Evolutionary conservation across 2,888 invertebrate species (phyloP), one percentile per base, ranked within the genome.

Genomic region (Zygaena filipendulae): DNA sequence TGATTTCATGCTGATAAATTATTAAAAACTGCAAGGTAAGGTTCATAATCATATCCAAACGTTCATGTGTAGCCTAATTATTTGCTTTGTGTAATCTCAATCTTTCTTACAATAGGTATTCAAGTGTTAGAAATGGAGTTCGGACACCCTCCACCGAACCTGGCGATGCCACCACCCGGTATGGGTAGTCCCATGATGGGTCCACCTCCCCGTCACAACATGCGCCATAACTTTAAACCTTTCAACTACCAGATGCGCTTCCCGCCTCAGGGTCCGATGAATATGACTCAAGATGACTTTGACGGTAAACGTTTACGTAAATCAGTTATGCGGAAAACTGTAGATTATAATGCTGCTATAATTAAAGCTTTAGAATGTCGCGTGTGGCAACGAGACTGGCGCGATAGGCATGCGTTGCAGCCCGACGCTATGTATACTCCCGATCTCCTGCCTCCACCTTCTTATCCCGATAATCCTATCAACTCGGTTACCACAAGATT

Each of bases 311-410:
- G 96, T 41, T 83, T 97, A 49, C 82, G 97, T 52, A 97, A 97
- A 81, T 95, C 96, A 45, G 94, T 97, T 40, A 95, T 97, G 88
- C 84, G 97, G 46, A 97, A 97, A 81, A 98, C 97, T 16, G 96
- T 98, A 29, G 98, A 98, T 80, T 97, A 97, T 70, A 97, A 97
- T 83, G 90, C 96, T 11, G 88, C 97, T 19, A 91, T 97, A 52
- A 91, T 97, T 36, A 92, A 91, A 66, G 91, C 91, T 51, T 70
- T 98, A 50, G 94, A 97, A 85, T 88, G 90, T 75, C 87, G 98
- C 40, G 85, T 97, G 34, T 98, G 97, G 96, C 97, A 97, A 67
- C 82, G 97, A 44, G 97, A 97, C 66, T 87, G 87, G 69, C 81
- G 95, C 46, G 97, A 98, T 60, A 83, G 92, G 42, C 83, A 92